Conservation (phyloP, 2,113 vertebrate genomes). For the Mus pahari region DNA sequence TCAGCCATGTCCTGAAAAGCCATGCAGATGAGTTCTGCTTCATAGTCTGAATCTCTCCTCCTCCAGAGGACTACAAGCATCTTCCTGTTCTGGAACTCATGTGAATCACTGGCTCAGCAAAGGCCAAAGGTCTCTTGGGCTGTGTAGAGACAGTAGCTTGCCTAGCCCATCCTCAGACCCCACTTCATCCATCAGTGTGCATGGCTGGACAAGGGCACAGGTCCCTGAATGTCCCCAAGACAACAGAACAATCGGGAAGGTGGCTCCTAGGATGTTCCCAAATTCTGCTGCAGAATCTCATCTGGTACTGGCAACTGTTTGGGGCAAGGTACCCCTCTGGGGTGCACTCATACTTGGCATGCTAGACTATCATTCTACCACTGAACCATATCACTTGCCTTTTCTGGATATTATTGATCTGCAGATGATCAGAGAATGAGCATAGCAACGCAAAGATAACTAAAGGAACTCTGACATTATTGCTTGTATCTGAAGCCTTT, state of each 20-base stretch:
- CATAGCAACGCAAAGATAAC: background rate
- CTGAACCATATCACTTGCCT: background rate
- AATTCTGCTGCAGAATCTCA: background rate
- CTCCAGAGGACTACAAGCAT: background rate
- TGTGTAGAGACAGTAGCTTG: background rate
- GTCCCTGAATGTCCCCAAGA: background rate
- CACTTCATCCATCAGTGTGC: background rate
- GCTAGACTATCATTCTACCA: background rate
- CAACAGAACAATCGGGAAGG: background rate
- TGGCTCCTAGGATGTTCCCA: background rate
- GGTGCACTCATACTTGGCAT: background rate
- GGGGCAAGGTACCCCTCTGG: background rate
- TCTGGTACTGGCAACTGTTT: background rate
- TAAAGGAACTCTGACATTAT: background rate
- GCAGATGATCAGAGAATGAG: background rate
- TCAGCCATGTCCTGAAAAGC: conserved; percentile 1
- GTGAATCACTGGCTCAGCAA: background rate
- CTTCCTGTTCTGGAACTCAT: conserved; percentile 23
- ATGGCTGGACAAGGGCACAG: background rate
- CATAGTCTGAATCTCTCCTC: background rate
- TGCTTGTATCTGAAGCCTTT: background rate
- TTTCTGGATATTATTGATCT: background rate
- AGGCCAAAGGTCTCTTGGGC: background rate
- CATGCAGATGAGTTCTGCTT: conserved; percentile 33
- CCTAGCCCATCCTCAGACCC: background rate